Evolutionary conservation across 2,113 vertebrate genomes (phyloP), one percentile per base, ranked within the genome.

Genomic region (Pandion haliaetus): DNA sequence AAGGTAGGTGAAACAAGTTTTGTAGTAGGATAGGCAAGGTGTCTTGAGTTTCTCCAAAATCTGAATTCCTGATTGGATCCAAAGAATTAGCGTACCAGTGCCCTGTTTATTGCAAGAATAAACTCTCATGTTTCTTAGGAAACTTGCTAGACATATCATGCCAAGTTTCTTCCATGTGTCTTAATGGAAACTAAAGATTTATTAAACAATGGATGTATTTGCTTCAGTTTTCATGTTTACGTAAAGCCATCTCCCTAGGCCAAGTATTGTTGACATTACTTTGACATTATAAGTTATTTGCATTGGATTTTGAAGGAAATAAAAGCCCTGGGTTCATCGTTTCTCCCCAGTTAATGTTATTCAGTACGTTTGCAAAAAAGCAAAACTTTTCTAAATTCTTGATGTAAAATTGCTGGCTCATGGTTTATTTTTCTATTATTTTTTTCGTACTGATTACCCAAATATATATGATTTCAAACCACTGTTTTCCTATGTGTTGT

Each of bases 1-100:
- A 98, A 98, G 98, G 98, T 98, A 97, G 92, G 97, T 93, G 61
- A 78, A 69, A 47, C 1, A 1, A 57, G 9, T 71, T 72, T 58
- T 57, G 24, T 16, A 23, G 36, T n/a, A 66, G 38, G 14, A 50
- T 38, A 67, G 12, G 36, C 61, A 78, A 55, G 34, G 23, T 61
- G 31, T 47, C 66, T 88, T 59, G 8, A 70, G 6, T 87, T 86
- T 65, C 62, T 82, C 63, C 74, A 88, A 70, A 73, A 82, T 62
- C 20, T n/a, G 49, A 66, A 65, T 65, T 96, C 36, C 62, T 72
- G 32, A 31, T 4, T 74, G n/a, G 15, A 82, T 93, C 17, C 40
- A 79, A 81, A 82, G 40, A 62, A 86, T 67, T 49, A 36, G 10
- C 29, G 3, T 57, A 55, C 42, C 29, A 62, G 28, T 44, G 26